Evolutionary conservation across 1,140 invertebrate genomes (phyloP).

Genomic region (Tribolium castaneum): DNA sequence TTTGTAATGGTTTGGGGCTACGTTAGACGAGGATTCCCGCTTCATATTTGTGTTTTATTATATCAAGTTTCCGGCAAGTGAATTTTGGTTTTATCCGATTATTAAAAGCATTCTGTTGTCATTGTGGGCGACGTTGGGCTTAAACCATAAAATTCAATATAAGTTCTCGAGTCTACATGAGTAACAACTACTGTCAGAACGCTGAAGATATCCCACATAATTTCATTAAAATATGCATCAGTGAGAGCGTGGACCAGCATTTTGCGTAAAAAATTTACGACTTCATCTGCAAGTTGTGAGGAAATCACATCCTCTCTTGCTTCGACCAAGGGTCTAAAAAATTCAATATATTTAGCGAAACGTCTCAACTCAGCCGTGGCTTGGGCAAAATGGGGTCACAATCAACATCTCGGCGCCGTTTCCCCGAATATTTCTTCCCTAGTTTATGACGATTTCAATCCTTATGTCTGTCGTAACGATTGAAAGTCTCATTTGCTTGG

Average conservation of each 20-base stretch:
- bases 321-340: conserved; percentile 17
- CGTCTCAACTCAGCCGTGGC: background rate
- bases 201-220: background rate
- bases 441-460: conserved; percentile 21
- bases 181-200: background rate
- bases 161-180: background rate
- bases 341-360: conserved; percentile 21
- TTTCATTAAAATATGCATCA: conserved; percentile 24
- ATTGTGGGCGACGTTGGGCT: background rate
- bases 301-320: background rate
- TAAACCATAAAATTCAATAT: background rate
- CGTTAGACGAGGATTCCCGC: background rate
- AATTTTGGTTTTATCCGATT: conserved; percentile 5
- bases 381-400: conserved; percentile 8
- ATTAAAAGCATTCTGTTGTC: conserved; percentile 20
- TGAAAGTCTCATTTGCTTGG: conserved; percentile 12
- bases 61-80: background rate
- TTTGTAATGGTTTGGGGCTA: background rate
- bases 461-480: background rate
- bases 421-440: background rate
- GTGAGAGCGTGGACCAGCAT: background rate
- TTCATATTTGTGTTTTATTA: too few species aligned
- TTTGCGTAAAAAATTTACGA: conserved; percentile 19
- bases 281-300: conserved; percentile 18
- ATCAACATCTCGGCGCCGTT: conserved; percentile 7